These are phyloP conservation scores for Erethizon dorsatum DNA, from an alignment of 2,797 vertebrate genomes.

Conservation along the genomic window DNA sequence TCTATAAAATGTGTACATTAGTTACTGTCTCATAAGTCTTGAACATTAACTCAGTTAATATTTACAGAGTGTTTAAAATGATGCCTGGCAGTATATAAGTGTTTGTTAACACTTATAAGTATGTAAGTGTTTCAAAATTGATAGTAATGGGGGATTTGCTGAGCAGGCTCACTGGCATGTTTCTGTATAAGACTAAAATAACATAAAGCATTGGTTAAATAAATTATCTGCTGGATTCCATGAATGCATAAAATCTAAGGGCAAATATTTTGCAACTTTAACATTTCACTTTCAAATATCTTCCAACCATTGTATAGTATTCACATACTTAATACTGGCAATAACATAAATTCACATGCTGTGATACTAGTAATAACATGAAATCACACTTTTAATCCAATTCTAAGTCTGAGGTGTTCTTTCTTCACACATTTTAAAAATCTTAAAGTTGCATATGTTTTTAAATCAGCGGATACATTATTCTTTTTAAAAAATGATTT, in stretches of 20 bases:
- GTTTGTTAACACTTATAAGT: background rate
- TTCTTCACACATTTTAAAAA: background rate
- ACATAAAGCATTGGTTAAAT: background rate
- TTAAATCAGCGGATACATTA: background rate
- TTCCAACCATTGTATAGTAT: background rate
- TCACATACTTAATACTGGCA: background rate
- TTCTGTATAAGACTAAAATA: background rate
- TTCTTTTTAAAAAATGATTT: background rate
- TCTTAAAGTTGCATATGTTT: background rate
- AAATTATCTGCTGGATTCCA: background rate
- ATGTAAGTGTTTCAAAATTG: background rate
- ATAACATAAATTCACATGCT: background rate
- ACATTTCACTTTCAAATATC: background rate
- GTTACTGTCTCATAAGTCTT: background rate
- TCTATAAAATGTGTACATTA: background rate
- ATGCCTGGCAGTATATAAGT: background rate
- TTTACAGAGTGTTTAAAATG: background rate
- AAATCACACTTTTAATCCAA: background rate
- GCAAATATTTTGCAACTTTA: background rate
- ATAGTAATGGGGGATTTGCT: background rate
- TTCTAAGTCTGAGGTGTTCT: background rate
- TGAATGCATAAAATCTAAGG: background rate
- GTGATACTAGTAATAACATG: background rate
- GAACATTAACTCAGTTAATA: background rate
- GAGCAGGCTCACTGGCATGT: background rate